phyloP scores from a whole-genome alignment of 30 jellyfish, hydroid and myxozoan species.

The Rhopilema esculentum region DNA sequence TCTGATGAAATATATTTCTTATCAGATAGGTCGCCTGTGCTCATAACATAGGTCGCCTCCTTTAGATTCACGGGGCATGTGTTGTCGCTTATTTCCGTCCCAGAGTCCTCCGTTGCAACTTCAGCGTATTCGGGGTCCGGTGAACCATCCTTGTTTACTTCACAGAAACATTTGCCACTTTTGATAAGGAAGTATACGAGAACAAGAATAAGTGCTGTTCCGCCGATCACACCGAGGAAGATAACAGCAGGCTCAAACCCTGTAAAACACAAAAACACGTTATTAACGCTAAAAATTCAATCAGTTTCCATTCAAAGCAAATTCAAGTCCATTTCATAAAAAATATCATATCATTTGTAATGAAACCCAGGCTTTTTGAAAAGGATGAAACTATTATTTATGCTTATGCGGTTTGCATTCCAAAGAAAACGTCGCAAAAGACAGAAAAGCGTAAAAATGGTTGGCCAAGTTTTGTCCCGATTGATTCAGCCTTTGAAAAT shows the following conservation, averaged over 20 bases:
- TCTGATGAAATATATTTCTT: constrained; percentile 29
- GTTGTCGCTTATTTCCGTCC: constrained; percentile 28
- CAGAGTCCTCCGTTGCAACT: constrained; percentile 59
- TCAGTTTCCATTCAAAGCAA: neutral
- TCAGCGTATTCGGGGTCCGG: constrained; percentile 66
- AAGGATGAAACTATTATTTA: too few relatives aligned
- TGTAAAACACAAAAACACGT: constrained; percentile 16
- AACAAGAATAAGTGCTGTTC: constrained; percentile 58
- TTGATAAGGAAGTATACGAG: constrained; percentile 63
- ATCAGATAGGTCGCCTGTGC: constrained; percentile 45
- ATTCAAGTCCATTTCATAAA: neutral
- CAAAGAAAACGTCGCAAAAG: too few relatives aligned
- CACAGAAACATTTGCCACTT: constrained; percentile 68
- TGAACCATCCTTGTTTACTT: constrained; percentile 21
- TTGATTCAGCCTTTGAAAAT: too few relatives aligned
- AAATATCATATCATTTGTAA: neutral
- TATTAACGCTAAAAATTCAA: too few relatives aligned
- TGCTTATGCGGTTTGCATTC: too few relatives aligned
- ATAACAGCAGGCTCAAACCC: constrained; percentile 79
- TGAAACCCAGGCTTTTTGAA: too few relatives aligned
- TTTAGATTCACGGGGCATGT: constrained; percentile 6
- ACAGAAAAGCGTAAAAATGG: too few relatives aligned
- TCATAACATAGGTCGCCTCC: constrained; percentile 12
- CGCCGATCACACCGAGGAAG: constrained; percentile 73
- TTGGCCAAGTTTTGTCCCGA: too few relatives aligned